Evolutionary conservation across 1,140 invertebrate species (phyloP).

Genomic region (Sipha flava): DNA sequence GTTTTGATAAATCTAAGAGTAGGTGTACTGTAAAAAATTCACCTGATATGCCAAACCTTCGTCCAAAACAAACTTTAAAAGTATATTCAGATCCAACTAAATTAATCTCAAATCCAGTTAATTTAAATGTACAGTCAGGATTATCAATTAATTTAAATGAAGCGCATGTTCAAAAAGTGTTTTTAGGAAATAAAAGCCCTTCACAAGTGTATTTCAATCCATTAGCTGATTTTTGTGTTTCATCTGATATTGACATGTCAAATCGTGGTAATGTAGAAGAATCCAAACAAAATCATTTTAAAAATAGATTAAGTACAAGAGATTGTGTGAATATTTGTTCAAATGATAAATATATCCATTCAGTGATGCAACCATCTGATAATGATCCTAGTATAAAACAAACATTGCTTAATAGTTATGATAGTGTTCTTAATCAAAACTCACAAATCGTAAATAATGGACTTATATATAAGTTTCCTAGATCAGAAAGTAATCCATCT

Average conservation of each 20-base stretch:
- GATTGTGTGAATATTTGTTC: background rate
- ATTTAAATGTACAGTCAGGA: background rate
- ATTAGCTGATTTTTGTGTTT: background rate
- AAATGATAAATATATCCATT: background rate
- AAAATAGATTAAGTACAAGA: background rate
- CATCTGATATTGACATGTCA: background rate
- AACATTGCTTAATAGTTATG: background rate
- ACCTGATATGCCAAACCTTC: background rate
- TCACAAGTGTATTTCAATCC: background rate
- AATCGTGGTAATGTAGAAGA: background rate
- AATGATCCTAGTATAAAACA: background rate
- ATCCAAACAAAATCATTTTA: background rate
- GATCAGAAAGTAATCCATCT: background rate
- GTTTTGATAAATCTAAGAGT: background rate
- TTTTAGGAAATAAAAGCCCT: constrained; percentile 10
- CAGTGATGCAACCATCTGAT: background rate
- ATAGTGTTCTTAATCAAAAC: background rate
- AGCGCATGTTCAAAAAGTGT: background rate
- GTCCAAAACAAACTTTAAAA: background rate
- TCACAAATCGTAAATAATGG: background rate
- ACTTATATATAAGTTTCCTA: background rate
- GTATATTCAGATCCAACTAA: background rate
- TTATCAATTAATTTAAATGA: background rate
- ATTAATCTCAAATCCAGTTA: background rate
- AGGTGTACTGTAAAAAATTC: background rate